Evolutionary conservation across 1,140 invertebrate genomes (phyloP), one percentile per base, ranked within the genome.

Genomic region (Platorchestia sp.): DNA sequence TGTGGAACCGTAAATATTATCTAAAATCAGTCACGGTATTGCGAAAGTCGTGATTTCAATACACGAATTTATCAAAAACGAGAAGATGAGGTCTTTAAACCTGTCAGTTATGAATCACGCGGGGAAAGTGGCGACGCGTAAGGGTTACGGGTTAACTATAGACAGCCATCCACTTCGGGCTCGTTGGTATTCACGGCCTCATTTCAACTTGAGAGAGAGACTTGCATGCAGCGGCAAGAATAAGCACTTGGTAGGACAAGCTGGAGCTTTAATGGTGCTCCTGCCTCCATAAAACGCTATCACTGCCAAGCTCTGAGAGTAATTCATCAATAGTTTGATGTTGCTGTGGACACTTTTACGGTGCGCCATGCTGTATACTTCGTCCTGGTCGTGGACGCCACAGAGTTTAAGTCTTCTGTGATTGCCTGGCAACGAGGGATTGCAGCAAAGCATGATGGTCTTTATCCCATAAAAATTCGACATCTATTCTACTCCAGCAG

Each of bases 291-390:
- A 93, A 93, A 45, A 42, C 40, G 43, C 43, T 44, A 93, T 93
- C 91, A 44, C 45, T 45, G 41, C 91, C 43, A 45, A 93, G 91
- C 91, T 93, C 40, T 93, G 91, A 44, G 44, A 93, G 91, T 47
- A 93, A 47, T 93, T 93, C 91, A 93, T 93, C 91, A 93, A 93
- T 93, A n/a, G 43, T n/a, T 45, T 44, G 43, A 93, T 93, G 91
- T 93, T 47, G 43, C 10, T 47, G 43, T 40, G 7, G 91, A 93
- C 91, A 93, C 44, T 93, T 93, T 93, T 93, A 93, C 44, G 91
- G 87, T 89, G 87, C 41, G 14, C 87, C 41, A 89, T 44, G 87
- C 87, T 36, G 36, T 89, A 19, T 89, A 89, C 87, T 41, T 89
- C 36, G 87, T 16, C 10, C 41, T 93, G 91, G 40, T 93, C 91